Evolutionary conservation across 1,140 invertebrate genomes (phyloP).

Genomic region (Drosophila asahinai): DNA sequence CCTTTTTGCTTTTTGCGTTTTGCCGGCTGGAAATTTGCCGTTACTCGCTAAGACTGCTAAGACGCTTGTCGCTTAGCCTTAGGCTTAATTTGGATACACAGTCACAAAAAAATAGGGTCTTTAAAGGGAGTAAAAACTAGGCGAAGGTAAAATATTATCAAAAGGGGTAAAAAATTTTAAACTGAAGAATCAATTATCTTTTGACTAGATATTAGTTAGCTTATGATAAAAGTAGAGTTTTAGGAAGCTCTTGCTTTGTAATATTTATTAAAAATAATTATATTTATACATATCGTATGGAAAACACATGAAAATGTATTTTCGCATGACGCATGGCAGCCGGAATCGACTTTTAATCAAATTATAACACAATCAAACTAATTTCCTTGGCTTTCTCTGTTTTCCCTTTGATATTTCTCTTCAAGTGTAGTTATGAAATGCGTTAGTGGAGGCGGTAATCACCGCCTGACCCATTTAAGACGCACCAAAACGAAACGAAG

Average conservation of each 20-base stretch:
- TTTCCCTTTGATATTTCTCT: neutral
- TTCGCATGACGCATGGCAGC: neutral
- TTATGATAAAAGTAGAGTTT: too few species aligned
- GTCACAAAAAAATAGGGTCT: neutral
- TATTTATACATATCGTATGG: neutral
- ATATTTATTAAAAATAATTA: too few species aligned
- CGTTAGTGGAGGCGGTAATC: constrained; percentile 60
- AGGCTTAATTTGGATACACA: constrained; percentile 75
- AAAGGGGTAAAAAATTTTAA: too few species aligned
- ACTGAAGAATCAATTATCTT: too few species aligned
- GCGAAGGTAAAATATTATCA: neutral
- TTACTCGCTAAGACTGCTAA: constrained; percentile 69
- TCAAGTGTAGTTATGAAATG: constrained; percentile 59
- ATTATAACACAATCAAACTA: neutral
- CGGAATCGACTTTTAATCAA: too few species aligned
- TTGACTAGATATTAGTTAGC: too few species aligned
- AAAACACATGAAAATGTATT: neutral
- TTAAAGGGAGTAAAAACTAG: neutral
- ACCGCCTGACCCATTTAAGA: constrained; percentile 72
- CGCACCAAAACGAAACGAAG: constrained; percentile 63
- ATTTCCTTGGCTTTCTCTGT: neutral
- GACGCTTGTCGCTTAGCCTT: constrained; percentile 73
- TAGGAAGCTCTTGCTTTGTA: too few species aligned
- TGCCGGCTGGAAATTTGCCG: constrained; percentile 71
- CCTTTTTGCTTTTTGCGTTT: constrained; percentile 60